A percentile compares a stretch with the other conserved stretches of the same genome.
These are phyloP conservation scores for Antedon mediterranea DNA, from an alignment of 53 echinoderm and acorn worm species.

Conservation along the genomic window DNA sequence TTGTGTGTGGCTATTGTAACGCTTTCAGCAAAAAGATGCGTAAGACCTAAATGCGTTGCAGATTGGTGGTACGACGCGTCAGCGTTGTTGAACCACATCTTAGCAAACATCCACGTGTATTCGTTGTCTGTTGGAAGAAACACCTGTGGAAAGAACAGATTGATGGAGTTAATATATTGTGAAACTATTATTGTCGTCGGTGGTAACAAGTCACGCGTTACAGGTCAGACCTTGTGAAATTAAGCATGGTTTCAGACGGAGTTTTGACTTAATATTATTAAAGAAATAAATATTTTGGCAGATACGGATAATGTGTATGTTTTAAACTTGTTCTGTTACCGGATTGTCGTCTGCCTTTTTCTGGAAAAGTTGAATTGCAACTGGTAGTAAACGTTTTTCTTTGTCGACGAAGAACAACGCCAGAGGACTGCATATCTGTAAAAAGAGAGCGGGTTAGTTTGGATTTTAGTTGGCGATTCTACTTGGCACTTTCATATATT, in stretches of 20 bases:
- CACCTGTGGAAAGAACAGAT: no score
- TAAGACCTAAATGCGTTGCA: slow-evolving; percentile 64
- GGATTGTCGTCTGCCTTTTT: slow-evolving; percentile 38
- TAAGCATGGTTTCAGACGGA: no score
- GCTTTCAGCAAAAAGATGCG: slow-evolving; percentile 77
- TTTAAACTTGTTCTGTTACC: slow-evolving; percentile 4
- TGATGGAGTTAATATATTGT: no score
- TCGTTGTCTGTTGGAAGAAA: slow-evolving; percentile 73
- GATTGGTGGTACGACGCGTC: slow-evolving; percentile 77
- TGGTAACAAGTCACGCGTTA: no score
- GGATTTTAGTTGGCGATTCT: no score
- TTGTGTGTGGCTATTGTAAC: slow-evolving; percentile 62
- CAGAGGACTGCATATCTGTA: slow-evolving; percentile 50
- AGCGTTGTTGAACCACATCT: slow-evolving; percentile 87
- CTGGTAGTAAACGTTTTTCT: slow-evolving; percentile 37
- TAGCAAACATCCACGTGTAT: slow-evolving; percentile 74
- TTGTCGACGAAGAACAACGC: slow-evolving; percentile 58
- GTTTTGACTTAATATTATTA: no score
- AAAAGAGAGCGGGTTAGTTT: no score
- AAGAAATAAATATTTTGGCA: no score
- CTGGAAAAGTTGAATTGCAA: slow-evolving; percentile 62
- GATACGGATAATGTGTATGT: no score
- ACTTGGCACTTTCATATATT: no score
- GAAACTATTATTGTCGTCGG: no score
- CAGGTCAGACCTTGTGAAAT: no score